phyloP scores from a whole-genome alignment of 2,113 vertebrate genomes.

The Ammodytes marinus region DNA sequence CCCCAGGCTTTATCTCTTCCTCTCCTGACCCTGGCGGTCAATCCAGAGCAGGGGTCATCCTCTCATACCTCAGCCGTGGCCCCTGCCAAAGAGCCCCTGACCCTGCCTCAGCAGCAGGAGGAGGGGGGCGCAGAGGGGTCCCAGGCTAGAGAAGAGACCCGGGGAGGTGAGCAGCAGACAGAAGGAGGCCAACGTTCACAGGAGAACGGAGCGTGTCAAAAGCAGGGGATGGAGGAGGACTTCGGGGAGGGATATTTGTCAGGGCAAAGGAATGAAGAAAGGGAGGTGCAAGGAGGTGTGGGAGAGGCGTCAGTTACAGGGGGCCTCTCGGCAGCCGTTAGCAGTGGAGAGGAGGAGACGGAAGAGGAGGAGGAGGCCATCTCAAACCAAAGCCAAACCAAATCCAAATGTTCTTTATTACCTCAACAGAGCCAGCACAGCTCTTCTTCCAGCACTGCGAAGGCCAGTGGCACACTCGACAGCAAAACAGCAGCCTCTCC shows the following conservation, averaged over 20 bases:
- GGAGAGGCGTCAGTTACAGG: constrained; percentile 88
- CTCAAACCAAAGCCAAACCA: constrained; percentile 97
- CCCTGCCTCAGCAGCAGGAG: constrained; percentile 68
- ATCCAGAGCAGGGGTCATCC: constrained; percentile 88
- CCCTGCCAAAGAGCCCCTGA: constrained; percentile 89
- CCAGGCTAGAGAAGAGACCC: constrained; percentile 83
- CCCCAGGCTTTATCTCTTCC: constrained; percentile 83
- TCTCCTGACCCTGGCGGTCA: constrained; percentile 90
- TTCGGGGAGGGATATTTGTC: constrained; percentile 70
- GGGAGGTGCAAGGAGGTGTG: constrained; percentile 86
- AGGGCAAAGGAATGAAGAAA: constrained; percentile 83
- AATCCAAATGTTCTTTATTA: constrained; percentile 98
- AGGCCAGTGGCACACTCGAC: constrained; percentile 85
- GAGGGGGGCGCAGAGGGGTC: constrained; percentile 77
- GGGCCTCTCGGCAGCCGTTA: constrained; percentile 81
- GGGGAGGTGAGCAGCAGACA: constrained; percentile 84
- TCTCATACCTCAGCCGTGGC: constrained; percentile 92
- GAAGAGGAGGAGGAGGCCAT: constrained; percentile 93
- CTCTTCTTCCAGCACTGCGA: constrained; percentile 90
- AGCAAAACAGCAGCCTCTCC: constrained; percentile 87
- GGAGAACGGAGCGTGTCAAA: constrained; percentile 62
- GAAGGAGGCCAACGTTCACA: constrained; percentile 53
- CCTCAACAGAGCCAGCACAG: constrained; percentile 96
- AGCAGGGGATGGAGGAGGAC: constrained; percentile 77
- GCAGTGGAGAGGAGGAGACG: constrained; percentile 78